phyloP scores from a whole-genome alignment of 2,888 invertebrate species.

The Polylopha cassiicola region DNA sequence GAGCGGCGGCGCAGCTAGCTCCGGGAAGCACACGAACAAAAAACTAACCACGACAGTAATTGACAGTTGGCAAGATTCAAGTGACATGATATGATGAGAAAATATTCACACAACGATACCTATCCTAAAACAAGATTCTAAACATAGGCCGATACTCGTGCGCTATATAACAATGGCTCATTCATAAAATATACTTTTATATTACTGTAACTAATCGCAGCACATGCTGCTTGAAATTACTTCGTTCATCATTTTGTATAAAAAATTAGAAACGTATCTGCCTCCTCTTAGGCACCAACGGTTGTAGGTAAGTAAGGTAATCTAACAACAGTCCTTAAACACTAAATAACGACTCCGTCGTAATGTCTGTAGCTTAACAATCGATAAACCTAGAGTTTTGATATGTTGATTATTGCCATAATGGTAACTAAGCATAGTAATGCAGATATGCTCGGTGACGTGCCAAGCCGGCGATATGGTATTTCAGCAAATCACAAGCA shows the following conservation, averaged over 20 bases:
- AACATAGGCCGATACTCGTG: slow-evolving; percentile 24
- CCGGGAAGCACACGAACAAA: slow-evolving; percentile 25
- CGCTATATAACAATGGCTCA: slow-evolving; percentile 19
- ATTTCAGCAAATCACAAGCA: slow-evolving; percentile 45
- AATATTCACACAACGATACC: slow-evolving; percentile 12
- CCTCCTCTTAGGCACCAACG: slow-evolving; percentile 42
- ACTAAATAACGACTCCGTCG: slow-evolving; percentile 62
- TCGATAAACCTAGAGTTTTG: slow-evolving; percentile 50
- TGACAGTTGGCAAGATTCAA: slow-evolving; percentile 28
- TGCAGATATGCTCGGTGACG: slow-evolving; percentile 42
- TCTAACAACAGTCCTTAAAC: slow-evolving; percentile 31
- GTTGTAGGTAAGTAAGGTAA: slow-evolving; percentile 33
- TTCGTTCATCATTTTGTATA: slow-evolving; percentile 9
- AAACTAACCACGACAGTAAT: slow-evolving; percentile 24
- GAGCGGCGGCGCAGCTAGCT: slow-evolving; percentile 18
- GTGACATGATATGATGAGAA: slow-evolving; percentile 13
- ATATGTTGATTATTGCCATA: slow-evolving; percentile 70
- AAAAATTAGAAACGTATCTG: slow-evolving; percentile 11
- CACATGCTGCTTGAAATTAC: slow-evolving; percentile 20
- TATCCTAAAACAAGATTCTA: slow-evolving; percentile 17
- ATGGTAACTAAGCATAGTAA: slow-evolving; percentile 35
- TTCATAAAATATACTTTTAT: slow-evolving; percentile 16
- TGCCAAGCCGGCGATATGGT: slow-evolving; percentile 57
- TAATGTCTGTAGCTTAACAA: slow-evolving; percentile 42
- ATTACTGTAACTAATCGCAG: slow-evolving; percentile 19